Evolutionary conservation across 1,140 invertebrate genomes (phyloP).

Genomic region (Drosophila paulistorum): DNA sequence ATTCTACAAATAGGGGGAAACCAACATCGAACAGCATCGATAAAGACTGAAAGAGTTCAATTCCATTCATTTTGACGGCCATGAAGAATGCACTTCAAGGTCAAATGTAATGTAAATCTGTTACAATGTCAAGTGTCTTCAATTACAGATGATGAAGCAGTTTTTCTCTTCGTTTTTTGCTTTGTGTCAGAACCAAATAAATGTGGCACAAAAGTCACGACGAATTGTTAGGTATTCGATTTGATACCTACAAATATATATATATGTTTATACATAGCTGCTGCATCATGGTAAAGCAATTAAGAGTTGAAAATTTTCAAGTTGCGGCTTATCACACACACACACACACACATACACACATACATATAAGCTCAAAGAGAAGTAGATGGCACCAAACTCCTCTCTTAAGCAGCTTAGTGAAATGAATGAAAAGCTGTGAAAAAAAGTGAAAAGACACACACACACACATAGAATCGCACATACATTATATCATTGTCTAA

Average conservation of each 20-base stretch:
- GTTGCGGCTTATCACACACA: constrained; percentile 66
- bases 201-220: constrained; percentile 57
- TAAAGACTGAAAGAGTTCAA: background rate
- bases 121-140: constrained; percentile 52
- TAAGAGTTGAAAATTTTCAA: constrained; percentile 29
- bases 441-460: constrained; percentile 7
- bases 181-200: constrained; percentile 49
- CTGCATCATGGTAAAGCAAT: constrained; percentile 65
- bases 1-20: constrained; percentile 60
- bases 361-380: constrained; percentile 5
- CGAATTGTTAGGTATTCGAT: background rate
- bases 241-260: background rate
- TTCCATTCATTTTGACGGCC: constrained; percentile 19
- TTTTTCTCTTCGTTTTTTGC: background rate
- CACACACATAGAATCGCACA: background rate
- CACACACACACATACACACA: constrained; percentile 10
- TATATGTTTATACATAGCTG: constrained; percentile 19
- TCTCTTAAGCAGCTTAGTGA: constrained; percentile 50
- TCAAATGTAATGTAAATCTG: constrained; percentile 25
- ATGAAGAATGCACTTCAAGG: constrained; percentile 41
- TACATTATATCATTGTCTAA: background rate
- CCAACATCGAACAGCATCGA: background rate
- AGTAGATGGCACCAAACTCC: constrained; percentile 11
- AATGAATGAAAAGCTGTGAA: constrained; percentile 30
- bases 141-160: constrained; percentile 51